Evolutionary conservation across 2,888 invertebrate genomes (phyloP), one percentile per base, ranked within the genome.

Genomic region (Sialis lutaria): DNA sequence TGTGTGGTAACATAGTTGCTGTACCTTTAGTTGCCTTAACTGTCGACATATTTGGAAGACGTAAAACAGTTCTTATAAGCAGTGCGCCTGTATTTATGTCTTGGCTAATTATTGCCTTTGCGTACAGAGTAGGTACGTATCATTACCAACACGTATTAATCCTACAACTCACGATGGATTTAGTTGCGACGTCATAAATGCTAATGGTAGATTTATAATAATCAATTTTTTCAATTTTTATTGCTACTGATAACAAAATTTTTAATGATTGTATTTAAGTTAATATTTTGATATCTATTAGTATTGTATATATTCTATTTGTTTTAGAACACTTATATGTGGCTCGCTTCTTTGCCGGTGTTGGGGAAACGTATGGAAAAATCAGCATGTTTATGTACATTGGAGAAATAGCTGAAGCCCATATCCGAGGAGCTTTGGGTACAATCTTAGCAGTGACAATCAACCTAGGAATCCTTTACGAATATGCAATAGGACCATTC

Each of bases 321-420:
- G n/a, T 47, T 47, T 42, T 30, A 47, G 47, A 42, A 35, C 42
- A 31, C 7, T 31, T 47, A 30, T 47, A 42, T 13, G 12, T 42
- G 12, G 47, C 47, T 32, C 42, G 47, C 34, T 42, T 47, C 35
- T 5, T 47, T 10, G 22, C 31, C 34, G 47, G 47, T 2, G 30
- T 47, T 10, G 47, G 47, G n/a, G 47, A 47, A 47, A 42, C 47
- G 6, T 42, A 42, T 31, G 47, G 42, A 42, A 47, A 47, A 47
- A 32, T 40, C 6, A 47, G 42, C 5, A 31, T 47, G 35, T 47
- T 47, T 32, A 47, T 47, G 47, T 47, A 47, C 30, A 22, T 47
- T 32, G 47, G 47, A 9, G 47, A 47, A 42, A 47, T 47, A 42
- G 33, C 47, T 8, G 47, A 47, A 12, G 34, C 47, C 6, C 39